Percentiles rank a stretch among this genome's conserved stretches.
These are phyloP conservation scores for Rallus limicola DNA, from an alignment of 2,113 vertebrate species.

Conservation along the genomic window DNA sequence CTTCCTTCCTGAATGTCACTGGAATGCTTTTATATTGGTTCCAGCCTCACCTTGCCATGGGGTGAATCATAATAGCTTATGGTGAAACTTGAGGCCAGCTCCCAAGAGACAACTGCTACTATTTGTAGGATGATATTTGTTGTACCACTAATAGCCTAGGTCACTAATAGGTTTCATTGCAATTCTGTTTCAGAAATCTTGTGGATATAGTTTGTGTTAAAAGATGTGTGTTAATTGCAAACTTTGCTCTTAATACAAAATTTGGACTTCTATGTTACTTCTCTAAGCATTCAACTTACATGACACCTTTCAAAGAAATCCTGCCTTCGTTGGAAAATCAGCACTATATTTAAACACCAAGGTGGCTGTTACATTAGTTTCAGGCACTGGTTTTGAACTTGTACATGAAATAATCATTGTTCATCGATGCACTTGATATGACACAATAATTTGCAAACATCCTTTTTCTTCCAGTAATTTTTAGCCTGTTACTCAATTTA, in stretches of 20 bases:
- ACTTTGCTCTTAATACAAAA: not conserved
- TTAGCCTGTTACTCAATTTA: not conserved
- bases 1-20: not conserved
- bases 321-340: not conserved
- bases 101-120: not conserved
- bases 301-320: not conserved
- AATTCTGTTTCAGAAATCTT: not conserved
- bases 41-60: not conserved
- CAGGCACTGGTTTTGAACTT: not conserved
- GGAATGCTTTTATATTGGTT: not conserved
- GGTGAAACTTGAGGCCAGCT: not conserved
- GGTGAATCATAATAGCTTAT: not conserved
- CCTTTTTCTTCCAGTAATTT: not conserved
- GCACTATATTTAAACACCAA: not conserved
- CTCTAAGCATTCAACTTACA: not conserved
- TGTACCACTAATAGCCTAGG: not conserved
- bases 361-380: not conserved
- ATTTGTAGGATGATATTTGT: not conserved
- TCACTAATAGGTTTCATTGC: not conserved
- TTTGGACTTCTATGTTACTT: not conserved
- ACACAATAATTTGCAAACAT: not conserved
- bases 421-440: not conserved
- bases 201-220: not conserved
- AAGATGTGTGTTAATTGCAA: not conserved
- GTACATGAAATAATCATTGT: not conserved